These are phyloP conservation scores for Notothenia coriiceps DNA, from an alignment of 2,113 vertebrate species.

Conservation along the genomic window DNA sequence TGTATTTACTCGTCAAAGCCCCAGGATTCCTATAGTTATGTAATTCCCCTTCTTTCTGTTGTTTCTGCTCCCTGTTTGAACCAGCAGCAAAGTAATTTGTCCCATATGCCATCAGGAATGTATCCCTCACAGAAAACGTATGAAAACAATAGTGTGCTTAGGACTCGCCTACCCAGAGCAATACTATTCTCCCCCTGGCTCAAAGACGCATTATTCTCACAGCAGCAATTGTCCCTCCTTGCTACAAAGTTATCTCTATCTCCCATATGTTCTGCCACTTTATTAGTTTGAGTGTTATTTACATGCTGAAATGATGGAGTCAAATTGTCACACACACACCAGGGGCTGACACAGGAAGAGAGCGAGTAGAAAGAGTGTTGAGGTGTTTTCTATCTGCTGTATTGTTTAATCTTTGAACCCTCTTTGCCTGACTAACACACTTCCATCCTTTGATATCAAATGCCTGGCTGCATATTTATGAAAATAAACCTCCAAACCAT, in stretches of 20 bases:
- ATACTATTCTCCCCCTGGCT: slow-evolving; percentile 9
- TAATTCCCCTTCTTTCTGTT: slow-evolving; percentile 43
- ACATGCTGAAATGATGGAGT: slow-evolving; percentile 42
- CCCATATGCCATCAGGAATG: slow-evolving; percentile 75
- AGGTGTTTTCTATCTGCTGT: slow-evolving; percentile 17
- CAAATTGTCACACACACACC: slow-evolving; percentile 27
- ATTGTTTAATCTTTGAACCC: slow-evolving; percentile 8
- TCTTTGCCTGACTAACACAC: background rate
- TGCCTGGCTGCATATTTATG: slow-evolving; percentile 12
- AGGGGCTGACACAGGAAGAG: slow-evolving; percentile 28
- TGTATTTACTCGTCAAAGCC: slow-evolving; percentile 56
- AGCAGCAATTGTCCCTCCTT: slow-evolving; percentile 39
- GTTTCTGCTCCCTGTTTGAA: slow-evolving; percentile 70
- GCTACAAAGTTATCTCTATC: slow-evolving; percentile 34
- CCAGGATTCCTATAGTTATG: slow-evolving; percentile 54
- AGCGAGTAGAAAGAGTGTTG: background rate
- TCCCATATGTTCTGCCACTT: slow-evolving; percentile 37
- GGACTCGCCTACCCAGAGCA: slow-evolving; percentile 55
- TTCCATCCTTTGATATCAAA: slow-evolving; percentile 3
- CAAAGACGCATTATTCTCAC: slow-evolving; percentile 47
- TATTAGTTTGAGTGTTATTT: slow-evolving; percentile 40
- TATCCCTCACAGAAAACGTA: slow-evolving; percentile 60
- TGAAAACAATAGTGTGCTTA: slow-evolving; percentile 70
- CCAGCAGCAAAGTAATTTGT: slow-evolving; percentile 66
- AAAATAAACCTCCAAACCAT: background rate